Evolutionary conservation across 2,888 invertebrate species (phyloP), one percentile per base, ranked within the genome.

Genomic region (Pyrochroa serraticornis): DNA sequence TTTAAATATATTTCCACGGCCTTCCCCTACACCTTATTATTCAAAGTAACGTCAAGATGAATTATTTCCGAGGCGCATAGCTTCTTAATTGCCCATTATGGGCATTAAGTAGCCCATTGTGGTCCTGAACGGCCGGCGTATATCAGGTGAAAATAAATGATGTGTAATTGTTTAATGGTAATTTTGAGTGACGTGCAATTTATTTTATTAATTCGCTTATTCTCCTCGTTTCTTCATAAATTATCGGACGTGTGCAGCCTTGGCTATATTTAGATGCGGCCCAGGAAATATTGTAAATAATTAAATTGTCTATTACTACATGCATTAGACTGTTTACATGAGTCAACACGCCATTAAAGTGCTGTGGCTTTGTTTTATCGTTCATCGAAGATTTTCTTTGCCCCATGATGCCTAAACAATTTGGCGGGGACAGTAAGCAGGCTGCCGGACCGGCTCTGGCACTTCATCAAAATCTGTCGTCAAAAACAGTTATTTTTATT

Each of bases 221-320:
- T 39, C 30, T 3, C n/a, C 30, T 3, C 30, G 7, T 14, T 9
- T 35, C n/a, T 35, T 9, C 10, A 35, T 35, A 22, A 22, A 22
- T 22, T 22, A 22, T 22, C 22, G 22, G 22, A 22, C 22, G 3
- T 5, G 3, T 5, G 22, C 22, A 5, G 22, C 22, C 22, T 35
- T 13, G 10, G 38, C 12, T 8, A 33, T 43, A 43, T 43, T 43
- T 6, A 43, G 33, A 31, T n/a, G 31, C 9, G 13, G 12, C 9
- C 43, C 13, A 22, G 22, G 22, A 22, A 22, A 22, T 22, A 22
- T 33, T 50, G 7, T 42, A 50, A 49, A 49, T 32, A 49, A 49
- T 49, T 41, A 14, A n/a, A 9, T n/a, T 49, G 31, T 49, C 49
- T 38, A 49, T 49, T 49, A 33, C 39, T 49, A 12, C 32, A 33